Conservation (phyloP, 1,140 invertebrate species). For the Potamilus streckersoni region DNA sequence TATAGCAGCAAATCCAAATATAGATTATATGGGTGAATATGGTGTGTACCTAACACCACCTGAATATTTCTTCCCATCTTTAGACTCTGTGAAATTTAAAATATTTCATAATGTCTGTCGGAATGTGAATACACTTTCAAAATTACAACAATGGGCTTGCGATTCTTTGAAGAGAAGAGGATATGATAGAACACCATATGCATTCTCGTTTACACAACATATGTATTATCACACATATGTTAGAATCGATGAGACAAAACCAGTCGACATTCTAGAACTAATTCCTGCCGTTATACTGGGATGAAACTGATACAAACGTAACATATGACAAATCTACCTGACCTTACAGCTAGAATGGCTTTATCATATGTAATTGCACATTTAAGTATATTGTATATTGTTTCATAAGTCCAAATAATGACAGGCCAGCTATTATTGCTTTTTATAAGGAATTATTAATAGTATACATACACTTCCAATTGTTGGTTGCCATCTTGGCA, state of each 20-base stretch:
- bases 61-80: constrained; percentile 14
- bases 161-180: neutral
- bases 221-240: constrained; percentile 13
- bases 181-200: neutral
- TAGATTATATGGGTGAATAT: neutral
- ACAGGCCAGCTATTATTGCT: too few species aligned
- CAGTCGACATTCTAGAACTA: constrained; percentile 31
- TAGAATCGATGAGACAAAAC: constrained; percentile 11
- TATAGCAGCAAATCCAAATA: constrained; percentile 3
- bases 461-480: too few species aligned
- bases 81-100: neutral
- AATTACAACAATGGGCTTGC: constrained; percentile 2
- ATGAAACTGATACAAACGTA: too few species aligned
- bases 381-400: too few species aligned
- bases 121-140: neutral
- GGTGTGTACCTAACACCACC: constrained; percentile 15
- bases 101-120: neutral
- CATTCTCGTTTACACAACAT: constrained; percentile 7
- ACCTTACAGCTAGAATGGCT: too few species aligned
- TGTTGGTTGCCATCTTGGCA: too few species aligned
- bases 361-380: too few species aligned
- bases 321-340: too few species aligned
- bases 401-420: too few species aligned
- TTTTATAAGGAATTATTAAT: too few species aligned
- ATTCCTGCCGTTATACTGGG: constrained; percentile 17